phyloP scores from a whole-genome alignment of 2,888 invertebrate genomes.

The Anagyrus pseudococci region DNA sequence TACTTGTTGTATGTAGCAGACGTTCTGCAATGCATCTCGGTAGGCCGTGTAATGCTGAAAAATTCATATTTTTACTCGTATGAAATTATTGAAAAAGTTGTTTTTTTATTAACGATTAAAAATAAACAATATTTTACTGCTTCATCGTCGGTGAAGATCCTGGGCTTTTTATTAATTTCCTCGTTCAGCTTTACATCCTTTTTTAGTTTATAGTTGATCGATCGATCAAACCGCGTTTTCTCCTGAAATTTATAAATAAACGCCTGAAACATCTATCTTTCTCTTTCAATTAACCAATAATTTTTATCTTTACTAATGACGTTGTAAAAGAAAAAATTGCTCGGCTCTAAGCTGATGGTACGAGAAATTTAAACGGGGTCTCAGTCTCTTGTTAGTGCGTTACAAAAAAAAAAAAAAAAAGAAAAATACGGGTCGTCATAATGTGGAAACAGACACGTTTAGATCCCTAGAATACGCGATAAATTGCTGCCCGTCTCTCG shows the following conservation, averaged over 20 bases:
- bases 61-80: not conserved
- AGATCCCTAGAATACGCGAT: slow-evolving; percentile 10
- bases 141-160: slow-evolving; percentile 49
- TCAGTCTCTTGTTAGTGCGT: too few relatives aligned
- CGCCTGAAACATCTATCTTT: not conserved
- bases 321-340: not conserved
- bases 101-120: not conserved
- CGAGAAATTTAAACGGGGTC: too few relatives aligned
- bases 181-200: not conserved
- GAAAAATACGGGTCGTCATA: slow-evolving; percentile 17
- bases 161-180: slow-evolving; percentile 39
- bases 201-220: slow-evolving; percentile 41
- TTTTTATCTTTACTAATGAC: not conserved
- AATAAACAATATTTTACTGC: slow-evolving; percentile 48
- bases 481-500: too few relatives aligned
- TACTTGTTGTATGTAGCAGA: slow-evolving; percentile 62
- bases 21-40: slow-evolving; percentile 57
- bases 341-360: too few relatives aligned
- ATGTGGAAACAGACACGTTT: too few relatives aligned
- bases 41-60: slow-evolving; percentile 62
- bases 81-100: not conserved
- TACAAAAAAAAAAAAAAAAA: slow-evolving; percentile 1
- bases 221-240: slow-evolving; percentile 50
- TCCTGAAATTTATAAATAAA: slow-evolving; percentile 41
- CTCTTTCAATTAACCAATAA: not conserved